Percentiles rank a stretch among this genome's conserved stretches.
These are phyloP conservation scores for Drosophila melanogaster DNA, from an alignment of 1,140 invertebrate species.

Conservation along the genomic window DNA sequence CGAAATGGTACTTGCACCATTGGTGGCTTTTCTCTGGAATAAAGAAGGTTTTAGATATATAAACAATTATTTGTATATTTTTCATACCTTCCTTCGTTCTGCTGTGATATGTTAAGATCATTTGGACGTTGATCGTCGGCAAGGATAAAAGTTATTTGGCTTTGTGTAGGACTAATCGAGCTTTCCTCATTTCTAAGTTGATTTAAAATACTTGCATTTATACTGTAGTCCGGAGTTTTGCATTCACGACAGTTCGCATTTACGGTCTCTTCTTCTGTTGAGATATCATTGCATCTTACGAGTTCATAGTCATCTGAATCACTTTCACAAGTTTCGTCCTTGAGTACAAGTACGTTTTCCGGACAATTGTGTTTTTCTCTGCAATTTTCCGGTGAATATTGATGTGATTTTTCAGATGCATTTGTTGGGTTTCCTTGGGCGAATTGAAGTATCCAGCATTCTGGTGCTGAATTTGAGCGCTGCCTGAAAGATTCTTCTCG, in stretches of 20 bases:
- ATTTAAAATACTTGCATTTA: background rate
- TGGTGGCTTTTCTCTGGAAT: background rate
- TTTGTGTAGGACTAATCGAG: too few relatives aligned
- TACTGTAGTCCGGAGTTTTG: background rate
- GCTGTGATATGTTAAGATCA: background rate
- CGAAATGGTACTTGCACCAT: background rate
- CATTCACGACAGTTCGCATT: background rate
- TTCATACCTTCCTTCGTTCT: background rate
- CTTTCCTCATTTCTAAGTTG: background rate
- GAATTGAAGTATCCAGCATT: background rate
- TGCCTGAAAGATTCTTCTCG: background rate
- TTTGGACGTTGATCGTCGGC: background rate
- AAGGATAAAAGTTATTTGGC: too few relatives aligned
- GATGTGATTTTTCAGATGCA: background rate
- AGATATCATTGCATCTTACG: background rate
- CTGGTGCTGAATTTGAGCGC: constrained; percentile 2
- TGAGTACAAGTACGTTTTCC: background rate
- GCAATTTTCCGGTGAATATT: background rate
- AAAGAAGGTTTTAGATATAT: background rate
- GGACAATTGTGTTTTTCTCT: background rate
- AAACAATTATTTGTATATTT: background rate
- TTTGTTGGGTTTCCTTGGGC: too few relatives aligned
- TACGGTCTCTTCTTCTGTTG: background rate
- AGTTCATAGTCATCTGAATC: background rate
- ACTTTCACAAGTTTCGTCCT: constrained; percentile 3